Percentiles rank a stretch among this genome's conserved stretches.
Conservation (phyloP, 1,140 invertebrate genomes). For the Eurosta solidaginis region DNA sequence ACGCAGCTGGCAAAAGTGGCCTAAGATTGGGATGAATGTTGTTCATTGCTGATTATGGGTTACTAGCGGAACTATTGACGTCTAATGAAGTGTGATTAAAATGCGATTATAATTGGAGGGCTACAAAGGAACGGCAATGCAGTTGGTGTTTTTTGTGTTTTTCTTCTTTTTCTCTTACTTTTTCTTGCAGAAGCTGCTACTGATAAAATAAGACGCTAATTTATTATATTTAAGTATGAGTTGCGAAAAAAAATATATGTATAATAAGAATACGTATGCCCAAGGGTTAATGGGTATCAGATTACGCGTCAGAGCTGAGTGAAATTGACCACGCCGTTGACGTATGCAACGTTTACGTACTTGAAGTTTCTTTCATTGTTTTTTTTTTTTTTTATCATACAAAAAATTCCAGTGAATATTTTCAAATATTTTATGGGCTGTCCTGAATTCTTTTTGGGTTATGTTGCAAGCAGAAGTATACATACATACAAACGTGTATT, state of each 20-base stretch:
- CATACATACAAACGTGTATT: no score
- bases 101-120: neutral
- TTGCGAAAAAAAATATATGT: neutral
- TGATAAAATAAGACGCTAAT: neutral
- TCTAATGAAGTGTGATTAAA: conserved; percentile 26
- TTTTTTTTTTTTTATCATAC: neutral
- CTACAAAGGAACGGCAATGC: neutral
- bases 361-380: neutral
- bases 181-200: neutral
- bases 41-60: neutral
- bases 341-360: neutral
- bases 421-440: neutral
- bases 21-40: no score
- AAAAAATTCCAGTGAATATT: neutral
- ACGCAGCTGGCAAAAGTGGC: no score
- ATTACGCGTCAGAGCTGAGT: neutral
- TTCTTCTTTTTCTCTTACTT: neutral
- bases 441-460: neutral
- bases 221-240: neutral
- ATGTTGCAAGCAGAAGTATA: neutral
- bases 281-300: neutral
- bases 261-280: neutral
- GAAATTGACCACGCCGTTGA: no score
- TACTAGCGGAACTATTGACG: neutral
- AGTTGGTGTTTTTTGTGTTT: neutral